Conservation (phyloP, 2,888 invertebrate genomes). For the Protonemura montana region DNA sequence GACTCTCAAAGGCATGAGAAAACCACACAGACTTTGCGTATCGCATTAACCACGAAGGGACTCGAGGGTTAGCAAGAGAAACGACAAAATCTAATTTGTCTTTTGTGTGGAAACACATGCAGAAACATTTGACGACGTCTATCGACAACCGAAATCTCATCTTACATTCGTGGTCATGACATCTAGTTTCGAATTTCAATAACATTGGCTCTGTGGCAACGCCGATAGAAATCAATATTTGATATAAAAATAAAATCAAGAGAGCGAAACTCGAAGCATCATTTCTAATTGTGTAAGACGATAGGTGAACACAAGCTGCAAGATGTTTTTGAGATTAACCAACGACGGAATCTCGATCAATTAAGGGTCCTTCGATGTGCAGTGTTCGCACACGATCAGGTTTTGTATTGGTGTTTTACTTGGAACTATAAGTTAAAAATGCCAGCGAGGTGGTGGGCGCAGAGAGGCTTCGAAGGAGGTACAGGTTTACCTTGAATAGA, state of each 20-base stretch:
- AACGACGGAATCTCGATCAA: background rate
- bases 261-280: background rate
- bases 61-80: too few relatives aligned
- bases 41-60: too few relatives aligned
- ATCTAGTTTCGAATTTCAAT: background rate
- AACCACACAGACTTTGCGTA: too few relatives aligned
- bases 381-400: background rate
- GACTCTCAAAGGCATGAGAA: too few relatives aligned
- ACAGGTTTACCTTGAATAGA: conserved; percentile 43
- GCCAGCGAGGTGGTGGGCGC: conserved; percentile 42
- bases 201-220: background rate
- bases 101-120: background rate
- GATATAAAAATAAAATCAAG: background rate
- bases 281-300: background rate
- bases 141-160: background rate
- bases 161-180: background rate
- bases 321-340: background rate
- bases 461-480: background rate
- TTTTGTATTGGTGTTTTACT: background rate
- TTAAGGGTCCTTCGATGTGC: background rate
- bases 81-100: too few relatives aligned
- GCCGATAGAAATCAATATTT: background rate
- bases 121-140: background rate
- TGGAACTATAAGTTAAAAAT: background rate
- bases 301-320: background rate